Evolutionary conservation across 2,888 invertebrate genomes (phyloP), one percentile per base, ranked within the genome.

Genomic region (Fragum fragum): DNA sequence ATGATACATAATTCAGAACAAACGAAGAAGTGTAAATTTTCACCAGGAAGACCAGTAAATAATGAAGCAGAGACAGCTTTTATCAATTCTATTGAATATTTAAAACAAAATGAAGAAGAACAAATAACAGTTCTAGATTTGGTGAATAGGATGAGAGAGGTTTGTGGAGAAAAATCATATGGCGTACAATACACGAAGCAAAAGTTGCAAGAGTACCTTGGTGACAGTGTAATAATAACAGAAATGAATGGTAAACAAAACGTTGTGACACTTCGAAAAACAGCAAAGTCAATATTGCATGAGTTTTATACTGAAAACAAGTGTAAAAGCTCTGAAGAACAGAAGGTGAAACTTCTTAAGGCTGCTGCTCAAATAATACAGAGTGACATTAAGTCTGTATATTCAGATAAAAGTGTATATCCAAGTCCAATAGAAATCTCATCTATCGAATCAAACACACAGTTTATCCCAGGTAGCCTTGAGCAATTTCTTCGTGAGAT

Each of bases 201-300:
- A 23, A 61, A 61, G 18, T 9, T 61, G 26, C 7, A 70, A 23
- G 79, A 79, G 53, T 71, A 87, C 28, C 89, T 86, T 78, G 86
- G 88, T n/a, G 68, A 77, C 39, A 53, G 57, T 21, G 73, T 89
- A n/a, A 57, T 82, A 6, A 82, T 86, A 7, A 83, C 82, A 14
- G 68, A 81, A 11, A 28, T 85, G n/a, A 78, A 85, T 71, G 83
- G 83, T 53, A 81, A 76, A 55, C 55, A 57, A 7, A 84, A 83
- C 76, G 76, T 85, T 23, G 79, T 87, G 7, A 86, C 87, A 23
- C 72, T 88, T 14, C 74, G 69, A 57, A 42, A 39, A 39, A 84
- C 72, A n/a, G 86, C 78, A 9, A n/a, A 61, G 9, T 28, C 42
- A 21, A 78, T 88, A 14, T 73, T 85, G 21, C 66, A 81, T 39